Base-by-base conservation (phyloP, 2,888 invertebrate species). In the Corbicula japonica region DNA sequence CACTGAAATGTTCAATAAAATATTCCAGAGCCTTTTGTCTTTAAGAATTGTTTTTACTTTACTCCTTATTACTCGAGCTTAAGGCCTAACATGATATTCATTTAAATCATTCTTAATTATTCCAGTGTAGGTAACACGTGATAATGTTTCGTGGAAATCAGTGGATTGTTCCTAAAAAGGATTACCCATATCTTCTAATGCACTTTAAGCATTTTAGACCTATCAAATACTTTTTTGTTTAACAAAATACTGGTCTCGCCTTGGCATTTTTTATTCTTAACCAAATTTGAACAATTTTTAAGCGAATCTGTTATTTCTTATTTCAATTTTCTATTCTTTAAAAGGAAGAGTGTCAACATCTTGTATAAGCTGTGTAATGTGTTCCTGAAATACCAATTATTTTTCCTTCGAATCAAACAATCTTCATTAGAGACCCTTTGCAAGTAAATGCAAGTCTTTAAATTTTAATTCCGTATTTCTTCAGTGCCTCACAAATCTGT, bases 81-180 rank as follows among this genome's bases (percentile, higher is more conserved):
- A 46, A 18, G 28, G 44, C 44, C 62, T 26, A 28, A 30, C 28
- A 62, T 62, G 26, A 28, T 46, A 46, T 46, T 62, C 44, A 44
- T 62, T 23, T 21, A 62, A 28, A 44, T 62, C 62, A 44, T 62
- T 44, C 15, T 46, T 62, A 26, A 58, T 58, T n/a, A 21, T 46
- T 26, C 62, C 62, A 30, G 26, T 26, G 18, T 46, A 46, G 2
- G 46, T 30, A 4, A 62, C 32, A 32, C 21, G 44, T 28, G 30
- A 44, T 46, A 41, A 28, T n/a, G 44, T 46, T 46, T 44, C 62
- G 30, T n/a, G 21, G 30, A 28, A 62, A n/a, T n/a, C n/a, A n/a
- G n/a, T n/a, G n/a, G n/a, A n/a, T n/a, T n/a, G n/a, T n/a, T n/a
- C n/a, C n/a, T n/a, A n/a, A n/a, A n/a, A n/a, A n/a, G n/a, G n/a